Conservation (phyloP, 2,888 invertebrate genomes). For the Sarcophaga caerulescens region DNA sequence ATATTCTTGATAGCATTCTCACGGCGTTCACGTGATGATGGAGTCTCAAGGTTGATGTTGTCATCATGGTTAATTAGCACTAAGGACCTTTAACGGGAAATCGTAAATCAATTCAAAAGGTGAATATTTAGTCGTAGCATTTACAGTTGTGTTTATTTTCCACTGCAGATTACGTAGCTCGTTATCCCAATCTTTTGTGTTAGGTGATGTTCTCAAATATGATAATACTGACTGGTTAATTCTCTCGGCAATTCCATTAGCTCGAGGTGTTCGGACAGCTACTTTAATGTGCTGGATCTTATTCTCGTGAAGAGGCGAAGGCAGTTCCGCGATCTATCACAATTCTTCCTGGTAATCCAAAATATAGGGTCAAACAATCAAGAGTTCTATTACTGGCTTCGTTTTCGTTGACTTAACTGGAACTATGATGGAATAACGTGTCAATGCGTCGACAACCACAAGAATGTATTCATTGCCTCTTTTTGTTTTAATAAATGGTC, state of each 20-base stretch:
- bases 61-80: conserved; percentile 51
- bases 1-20: conserved; percentile 43
- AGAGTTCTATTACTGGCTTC: conserved; percentile 61
- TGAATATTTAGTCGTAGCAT: conserved; percentile 38
- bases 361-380: conserved; percentile 51
- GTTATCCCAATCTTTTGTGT: conserved; percentile 60
- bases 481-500: conserved; percentile 66
- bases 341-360: conserved; percentile 52
- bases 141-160: conserved; percentile 57
- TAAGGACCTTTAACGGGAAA: conserved; percentile 61
- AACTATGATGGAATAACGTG: conserved; percentile 46
- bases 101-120: conserved; percentile 68
- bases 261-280: conserved; percentile 59
- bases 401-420: conserved; percentile 66
- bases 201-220: conserved; percentile 30
- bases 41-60: neutral
- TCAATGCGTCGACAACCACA: conserved; percentile 58
- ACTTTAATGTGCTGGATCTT: conserved; percentile 31
- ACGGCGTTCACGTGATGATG: conserved; percentile 26
- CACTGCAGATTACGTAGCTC: conserved; percentile 62
- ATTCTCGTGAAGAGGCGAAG: neutral
- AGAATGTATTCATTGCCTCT: conserved; percentile 51
- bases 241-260: conserved; percentile 63
- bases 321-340: conserved; percentile 53
- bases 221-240: conserved; percentile 54